Conservation (phyloP, 2,113 vertebrate genomes). For the Naja naja region DNA sequence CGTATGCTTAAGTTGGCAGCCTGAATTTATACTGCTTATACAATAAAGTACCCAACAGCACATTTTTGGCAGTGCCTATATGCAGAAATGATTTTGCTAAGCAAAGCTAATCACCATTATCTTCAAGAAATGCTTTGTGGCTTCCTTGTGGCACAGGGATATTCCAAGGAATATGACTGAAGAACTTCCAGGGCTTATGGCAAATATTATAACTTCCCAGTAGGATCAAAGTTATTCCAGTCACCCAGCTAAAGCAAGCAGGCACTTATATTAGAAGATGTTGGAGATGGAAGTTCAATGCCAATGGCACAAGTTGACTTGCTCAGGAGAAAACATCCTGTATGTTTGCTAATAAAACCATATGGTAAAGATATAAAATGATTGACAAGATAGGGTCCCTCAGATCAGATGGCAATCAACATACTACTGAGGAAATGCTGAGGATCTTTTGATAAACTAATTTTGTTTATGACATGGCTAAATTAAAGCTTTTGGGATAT, state of each 20-base stretch:
- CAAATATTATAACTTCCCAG: background rate
- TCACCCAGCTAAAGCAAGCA: background rate
- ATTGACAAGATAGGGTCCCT: background rate
- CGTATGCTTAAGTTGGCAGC: background rate
- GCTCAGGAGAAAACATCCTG: background rate
- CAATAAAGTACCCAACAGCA: constrained; percentile 7
- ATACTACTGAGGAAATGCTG: background rate
- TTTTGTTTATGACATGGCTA: background rate
- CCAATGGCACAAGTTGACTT: background rate
- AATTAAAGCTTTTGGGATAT: background rate
- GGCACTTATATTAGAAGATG: background rate
- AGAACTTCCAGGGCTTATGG: background rate
- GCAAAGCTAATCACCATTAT: background rate
- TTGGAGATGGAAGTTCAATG: background rate
- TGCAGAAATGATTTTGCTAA: background rate
- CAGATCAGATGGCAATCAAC: background rate
- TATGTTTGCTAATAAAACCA: background rate
- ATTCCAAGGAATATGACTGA: background rate
- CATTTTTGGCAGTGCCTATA: background rate
- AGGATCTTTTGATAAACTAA: background rate
- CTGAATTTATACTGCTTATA: background rate
- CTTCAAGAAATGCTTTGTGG: background rate
- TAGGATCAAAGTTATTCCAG: background rate
- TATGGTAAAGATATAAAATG: background rate
- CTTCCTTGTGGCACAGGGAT: background rate